Conservation (phyloP, 1,140 invertebrate genomes). For the Drosophila hydei region DNA sequence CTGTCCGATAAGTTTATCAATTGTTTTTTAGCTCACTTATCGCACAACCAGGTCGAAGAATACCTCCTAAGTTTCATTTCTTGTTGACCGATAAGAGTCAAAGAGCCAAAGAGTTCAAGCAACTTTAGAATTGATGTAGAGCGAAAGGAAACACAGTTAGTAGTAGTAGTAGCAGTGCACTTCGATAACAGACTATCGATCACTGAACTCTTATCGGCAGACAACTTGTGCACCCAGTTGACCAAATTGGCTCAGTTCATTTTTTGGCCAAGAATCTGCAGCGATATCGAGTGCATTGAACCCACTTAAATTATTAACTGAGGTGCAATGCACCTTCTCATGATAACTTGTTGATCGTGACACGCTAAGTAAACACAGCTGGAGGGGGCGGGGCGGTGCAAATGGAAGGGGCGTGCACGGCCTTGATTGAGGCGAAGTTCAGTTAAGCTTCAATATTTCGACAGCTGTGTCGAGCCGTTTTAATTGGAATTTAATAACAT, state of each 20-base stretch:
- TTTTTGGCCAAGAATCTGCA: constrained; percentile 22
- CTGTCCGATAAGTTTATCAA: not conserved
- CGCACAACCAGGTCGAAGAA: not conserved
- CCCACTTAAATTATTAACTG: constrained; percentile 15
- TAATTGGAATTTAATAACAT: constrained; percentile 70
- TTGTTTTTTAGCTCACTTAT: not conserved
- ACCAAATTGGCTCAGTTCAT: constrained; percentile 15
- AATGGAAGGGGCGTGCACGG: constrained; percentile 7
- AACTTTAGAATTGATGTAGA: constrained; percentile 34
- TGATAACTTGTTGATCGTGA: constrained; percentile 43
- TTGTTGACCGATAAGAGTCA: constrained; percentile 22
- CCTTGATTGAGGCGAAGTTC: constrained; percentile 35
- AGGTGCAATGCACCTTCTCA: constrained; percentile 41
- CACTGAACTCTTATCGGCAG: constrained; percentile 40
- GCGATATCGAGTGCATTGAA: constrained; percentile 23
- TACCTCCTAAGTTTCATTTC: not conserved
- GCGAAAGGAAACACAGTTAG: constrained; percentile 10
- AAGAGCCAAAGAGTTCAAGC: constrained; percentile 24
- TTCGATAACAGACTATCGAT: constrained; percentile 35
- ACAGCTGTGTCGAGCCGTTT: constrained; percentile 48
- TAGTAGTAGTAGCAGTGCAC: constrained; percentile 12
- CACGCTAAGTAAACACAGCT: constrained; percentile 32
- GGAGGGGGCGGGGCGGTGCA: not conserved
- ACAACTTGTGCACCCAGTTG: constrained; percentile 13
- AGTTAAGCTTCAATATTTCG: constrained; percentile 55